Percentiles rank a stretch among this genome's conserved stretches.
phyloP scores from a whole-genome alignment of 1,140 invertebrate species.

The Drosophila pandora region DNA sequence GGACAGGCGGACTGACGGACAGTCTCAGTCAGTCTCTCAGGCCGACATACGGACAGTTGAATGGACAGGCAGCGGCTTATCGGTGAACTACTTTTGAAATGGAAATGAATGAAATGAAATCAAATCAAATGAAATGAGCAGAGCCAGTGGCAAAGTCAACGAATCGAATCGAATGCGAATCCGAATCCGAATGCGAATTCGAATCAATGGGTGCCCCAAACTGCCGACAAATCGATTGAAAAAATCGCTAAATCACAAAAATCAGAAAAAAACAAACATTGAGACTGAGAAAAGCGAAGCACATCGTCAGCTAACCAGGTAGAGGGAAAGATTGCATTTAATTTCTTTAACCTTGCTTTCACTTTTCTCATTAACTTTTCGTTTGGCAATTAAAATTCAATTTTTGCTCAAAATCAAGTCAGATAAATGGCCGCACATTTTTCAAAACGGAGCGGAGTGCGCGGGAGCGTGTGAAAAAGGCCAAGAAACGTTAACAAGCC shows the following conservation, averaged over 20 bases:
- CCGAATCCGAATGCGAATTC: constrained; percentile 1
- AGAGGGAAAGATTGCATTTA: constrained; percentile 54
- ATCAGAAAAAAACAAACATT: constrained; percentile 32
- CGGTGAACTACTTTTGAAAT: constrained; percentile 72
- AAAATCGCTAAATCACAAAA: constrained; percentile 43
- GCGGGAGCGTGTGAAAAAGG: constrained; percentile 76
- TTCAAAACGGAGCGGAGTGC: constrained; percentile 40
- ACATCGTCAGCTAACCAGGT: neutral
- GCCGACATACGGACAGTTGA: constrained; percentile 28
- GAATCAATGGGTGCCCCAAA: constrained; percentile 50
- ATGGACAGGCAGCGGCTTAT: constrained; percentile 51
- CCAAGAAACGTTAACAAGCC: constrained; percentile 69
- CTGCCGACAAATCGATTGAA: constrained; percentile 67
- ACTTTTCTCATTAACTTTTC: constrained; percentile 82
- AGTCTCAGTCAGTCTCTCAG: constrained; percentile 13
- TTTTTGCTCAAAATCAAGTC: constrained; percentile 59
- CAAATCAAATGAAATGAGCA: constrained; percentile 38
- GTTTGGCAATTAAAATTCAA: constrained; percentile 81
- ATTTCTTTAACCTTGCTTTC: constrained; percentile 82
- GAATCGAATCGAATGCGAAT: constrained; percentile 44
- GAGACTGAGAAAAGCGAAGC: neutral
- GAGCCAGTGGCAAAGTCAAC: constrained; percentile 24
- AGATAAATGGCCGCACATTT: constrained; percentile 72
- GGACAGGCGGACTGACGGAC: constrained; percentile 16
- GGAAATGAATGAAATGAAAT: constrained; percentile 58